Base-by-base conservation (phyloP, 30 jellyfish, hydroid and myxozoan genomes). In the Cassiopea andromeda region DNA sequence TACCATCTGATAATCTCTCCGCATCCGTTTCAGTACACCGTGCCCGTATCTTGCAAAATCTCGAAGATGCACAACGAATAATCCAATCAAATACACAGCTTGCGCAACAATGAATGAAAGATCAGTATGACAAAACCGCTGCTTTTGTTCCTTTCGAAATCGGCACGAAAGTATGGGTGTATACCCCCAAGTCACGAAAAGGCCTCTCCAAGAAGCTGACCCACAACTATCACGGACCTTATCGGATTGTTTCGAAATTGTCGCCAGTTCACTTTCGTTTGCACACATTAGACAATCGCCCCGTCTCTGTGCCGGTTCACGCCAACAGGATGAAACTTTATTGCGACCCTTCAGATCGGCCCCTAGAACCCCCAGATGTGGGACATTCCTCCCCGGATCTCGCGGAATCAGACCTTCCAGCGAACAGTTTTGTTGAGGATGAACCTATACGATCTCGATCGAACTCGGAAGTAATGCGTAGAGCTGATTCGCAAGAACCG, bases 151-250 rank as follows among this genome's bases (percentile, higher is more conserved):
- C 80, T 44, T 85, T 47, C 59, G 86, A 73, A 47, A 50, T 85
- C 59, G 60, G 93, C 54, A 9, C 82, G 27, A 48, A 74, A 54
- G 93, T 85, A n/a, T 85, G 93, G 93, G 89, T 75, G 38, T 85
- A 85, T 89, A 85, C 93, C 44, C 93, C 93, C 5, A 49, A 70
- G 44, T 7, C 5, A 4, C 81, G 89, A 14, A 74, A 72, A 48
- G 93, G 93, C 66, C 61, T 48, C 46, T 85, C 90, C 60, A 85
- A 72, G 67, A 70, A 85, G 64, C 81, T 85, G 78, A 2, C 71
- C 45, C 93, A 85, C 61, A 73, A 71, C 61, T 85, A 44, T 57
- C 93, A 85, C 73, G 93, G 93, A 8, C 93, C 87, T 19, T 85
- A 70, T 46, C 93, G 90, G 14, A 19, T 85, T 18, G 67, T 73